Conservation (phyloP, 2,113 vertebrate species). For the Crotalus tigris region DNA sequence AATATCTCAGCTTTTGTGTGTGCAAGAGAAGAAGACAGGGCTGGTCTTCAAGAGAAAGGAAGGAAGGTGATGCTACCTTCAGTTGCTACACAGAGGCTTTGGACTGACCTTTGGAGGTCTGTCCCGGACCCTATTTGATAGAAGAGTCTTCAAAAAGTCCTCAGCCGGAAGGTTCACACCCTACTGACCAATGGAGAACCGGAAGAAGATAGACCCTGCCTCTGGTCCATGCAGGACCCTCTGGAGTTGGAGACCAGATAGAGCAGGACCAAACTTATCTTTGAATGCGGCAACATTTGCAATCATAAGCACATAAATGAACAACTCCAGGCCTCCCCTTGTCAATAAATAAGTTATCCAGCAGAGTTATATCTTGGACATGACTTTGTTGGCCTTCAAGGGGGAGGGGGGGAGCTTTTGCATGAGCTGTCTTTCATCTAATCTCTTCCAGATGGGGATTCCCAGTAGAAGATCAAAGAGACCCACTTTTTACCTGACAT, state of each 20-base stretch:
- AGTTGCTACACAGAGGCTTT: neutral
- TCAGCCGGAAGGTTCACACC: neutral
- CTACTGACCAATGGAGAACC: neutral
- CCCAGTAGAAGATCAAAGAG: neutral
- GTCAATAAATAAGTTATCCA: neutral
- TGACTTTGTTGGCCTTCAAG: neutral
- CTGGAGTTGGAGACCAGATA: neutral
- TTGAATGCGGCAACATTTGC: neutral
- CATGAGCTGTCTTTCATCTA: neutral
- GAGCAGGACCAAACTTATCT: neutral
- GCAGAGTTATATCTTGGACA: neutral
- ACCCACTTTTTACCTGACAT: neutral
- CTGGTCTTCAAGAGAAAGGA: neutral
- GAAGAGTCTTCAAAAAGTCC: neutral
- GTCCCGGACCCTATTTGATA: neutral
- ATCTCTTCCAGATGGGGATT: neutral
- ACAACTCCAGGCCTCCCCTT: neutral
- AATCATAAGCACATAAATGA: neutral
- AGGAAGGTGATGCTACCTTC: accelerated
- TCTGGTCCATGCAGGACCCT: neutral
- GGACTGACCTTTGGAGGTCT: neutral
- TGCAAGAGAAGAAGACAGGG: neutral
- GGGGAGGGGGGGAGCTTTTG: neutral
- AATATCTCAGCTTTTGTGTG: too few relatives aligned
- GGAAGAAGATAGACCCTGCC: neutral